These are phyloP conservation scores for Apocheima hispidaria DNA, from an alignment of 2,888 invertebrate genomes.

Conservation along the genomic window DNA sequence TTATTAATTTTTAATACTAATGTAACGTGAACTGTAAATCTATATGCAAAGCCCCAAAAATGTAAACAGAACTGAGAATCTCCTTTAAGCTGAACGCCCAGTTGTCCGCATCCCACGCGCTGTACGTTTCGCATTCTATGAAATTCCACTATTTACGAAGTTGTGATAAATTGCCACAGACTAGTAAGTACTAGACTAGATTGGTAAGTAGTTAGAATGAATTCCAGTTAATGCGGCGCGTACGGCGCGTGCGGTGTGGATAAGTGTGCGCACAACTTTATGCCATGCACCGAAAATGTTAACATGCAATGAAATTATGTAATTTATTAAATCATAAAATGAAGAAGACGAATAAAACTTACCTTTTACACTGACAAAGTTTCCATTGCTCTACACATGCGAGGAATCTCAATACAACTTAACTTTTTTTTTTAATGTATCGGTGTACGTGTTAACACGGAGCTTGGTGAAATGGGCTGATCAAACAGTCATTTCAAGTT, in stretches of 20 bases:
- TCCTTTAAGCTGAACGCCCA: too few species aligned
- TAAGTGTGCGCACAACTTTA: too few species aligned
- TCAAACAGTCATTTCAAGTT: neutral
- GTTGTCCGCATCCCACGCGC: too few species aligned
- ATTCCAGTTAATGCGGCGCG: too few species aligned
- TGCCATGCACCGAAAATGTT: slow-evolving; percentile 17
- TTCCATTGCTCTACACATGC: slow-evolving; percentile 15
- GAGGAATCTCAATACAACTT: neutral
- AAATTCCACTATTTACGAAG: too few species aligned
- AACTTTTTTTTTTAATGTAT: neutral
- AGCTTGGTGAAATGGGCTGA: neutral
- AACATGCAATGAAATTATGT: slow-evolving; percentile 3
- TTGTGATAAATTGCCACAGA: too few species aligned
- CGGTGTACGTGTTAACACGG: neutral
- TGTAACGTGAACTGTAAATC: slow-evolving; percentile 41
- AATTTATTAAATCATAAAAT: neutral
- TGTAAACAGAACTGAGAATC: too few species aligned
- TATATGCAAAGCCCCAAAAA: slow-evolving; percentile 6
- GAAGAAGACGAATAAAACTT: slow-evolving; percentile 4
- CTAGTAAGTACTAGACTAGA: too few species aligned
- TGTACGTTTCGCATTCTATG: too few species aligned
- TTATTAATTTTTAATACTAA: slow-evolving; percentile 38
- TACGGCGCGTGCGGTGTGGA: too few species aligned
- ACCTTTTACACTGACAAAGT: slow-evolving; percentile 36
- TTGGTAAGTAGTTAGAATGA: too few species aligned